Percentiles rank a stretch among this genome's conserved stretches.
Evolutionary conservation across 2,797 vertebrate species (phyloP).

Genomic region (Eptatretus atami): DNA sequence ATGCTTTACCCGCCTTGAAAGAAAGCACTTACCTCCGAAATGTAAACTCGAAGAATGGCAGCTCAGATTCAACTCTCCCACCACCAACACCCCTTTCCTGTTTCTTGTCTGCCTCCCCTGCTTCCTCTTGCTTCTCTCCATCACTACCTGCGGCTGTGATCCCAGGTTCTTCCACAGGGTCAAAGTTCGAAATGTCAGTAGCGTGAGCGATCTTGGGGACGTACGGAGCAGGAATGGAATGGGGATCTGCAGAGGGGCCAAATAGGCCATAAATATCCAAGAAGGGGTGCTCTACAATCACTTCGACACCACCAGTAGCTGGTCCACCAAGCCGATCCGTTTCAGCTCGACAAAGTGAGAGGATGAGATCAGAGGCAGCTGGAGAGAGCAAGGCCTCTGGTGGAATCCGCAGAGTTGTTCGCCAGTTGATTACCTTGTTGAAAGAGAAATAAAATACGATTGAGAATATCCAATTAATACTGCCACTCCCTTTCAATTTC

Average conservation of each 20-base stretch:
- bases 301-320: slow-evolving; percentile 24
- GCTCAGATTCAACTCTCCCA: too few relatives aligned
- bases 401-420: not conserved
- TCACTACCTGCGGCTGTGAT: slow-evolving; percentile 29
- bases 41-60: too few relatives aligned
- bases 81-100: too few relatives aligned
- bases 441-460: not conserved
- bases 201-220: slow-evolving; percentile 75
- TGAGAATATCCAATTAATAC: too few relatives aligned
- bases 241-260: slow-evolving; percentile 62
- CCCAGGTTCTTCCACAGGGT: slow-evolving; percentile 82
- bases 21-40: too few relatives aligned
- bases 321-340: not conserved
- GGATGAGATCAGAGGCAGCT: not conserved
- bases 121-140: slow-evolving; percentile 33
- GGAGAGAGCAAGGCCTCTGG: not conserved
- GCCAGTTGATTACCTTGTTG: slow-evolving; percentile 1
- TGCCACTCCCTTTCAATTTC: too few relatives aligned
- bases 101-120: slow-evolving; percentile 45
- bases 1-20: too few relatives aligned
- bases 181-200: slow-evolving; percentile 86
- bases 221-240: slow-evolving; percentile 54
- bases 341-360: not conserved
- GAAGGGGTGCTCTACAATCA: slow-evolving; percentile 80
- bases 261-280: slow-evolving; percentile 24